Conservation (phyloP, 1,140 invertebrate species). For the Triops cancriformis region DNA sequence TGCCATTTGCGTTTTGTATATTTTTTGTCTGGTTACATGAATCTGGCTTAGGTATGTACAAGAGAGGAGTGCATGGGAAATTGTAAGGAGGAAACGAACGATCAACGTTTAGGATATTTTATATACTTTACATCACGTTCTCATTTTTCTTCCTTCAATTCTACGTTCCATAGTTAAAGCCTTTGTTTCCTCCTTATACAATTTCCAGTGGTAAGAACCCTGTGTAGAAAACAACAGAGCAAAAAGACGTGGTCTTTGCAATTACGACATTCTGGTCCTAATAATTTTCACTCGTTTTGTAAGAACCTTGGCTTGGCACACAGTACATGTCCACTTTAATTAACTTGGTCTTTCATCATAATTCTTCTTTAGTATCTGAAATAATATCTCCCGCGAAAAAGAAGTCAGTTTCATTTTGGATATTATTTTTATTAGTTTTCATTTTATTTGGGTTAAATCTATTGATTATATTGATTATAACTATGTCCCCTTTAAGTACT, state of each 20-base stretch:
- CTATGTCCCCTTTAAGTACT: too few species aligned
- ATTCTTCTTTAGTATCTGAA: neutral
- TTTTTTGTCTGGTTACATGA: conserved; percentile 8
- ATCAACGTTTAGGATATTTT: neutral
- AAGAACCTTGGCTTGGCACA: conserved; percentile 5
- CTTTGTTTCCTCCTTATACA: neutral
- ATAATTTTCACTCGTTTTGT: conserved; percentile 9
- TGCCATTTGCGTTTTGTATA: conserved; percentile 1
- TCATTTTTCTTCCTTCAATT: neutral
- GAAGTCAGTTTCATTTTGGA: too few species aligned
- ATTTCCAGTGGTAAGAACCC: neutral
- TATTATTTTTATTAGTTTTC: too few species aligned
- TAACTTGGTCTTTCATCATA: neutral
- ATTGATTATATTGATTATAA: too few species aligned
- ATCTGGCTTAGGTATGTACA: neutral
- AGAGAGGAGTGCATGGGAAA: neutral
- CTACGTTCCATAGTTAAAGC: neutral
- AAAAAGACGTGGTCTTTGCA: neutral
- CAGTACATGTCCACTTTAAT: conserved; percentile 2
- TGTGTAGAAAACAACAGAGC: neutral
- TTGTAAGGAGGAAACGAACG: neutral
- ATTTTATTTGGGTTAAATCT: too few species aligned
- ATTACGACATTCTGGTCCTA: neutral
- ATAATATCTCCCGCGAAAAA: too few species aligned
- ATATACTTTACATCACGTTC: neutral